Conservation (phyloP, 1,140 invertebrate species). For the Drosophila orosa region DNA sequence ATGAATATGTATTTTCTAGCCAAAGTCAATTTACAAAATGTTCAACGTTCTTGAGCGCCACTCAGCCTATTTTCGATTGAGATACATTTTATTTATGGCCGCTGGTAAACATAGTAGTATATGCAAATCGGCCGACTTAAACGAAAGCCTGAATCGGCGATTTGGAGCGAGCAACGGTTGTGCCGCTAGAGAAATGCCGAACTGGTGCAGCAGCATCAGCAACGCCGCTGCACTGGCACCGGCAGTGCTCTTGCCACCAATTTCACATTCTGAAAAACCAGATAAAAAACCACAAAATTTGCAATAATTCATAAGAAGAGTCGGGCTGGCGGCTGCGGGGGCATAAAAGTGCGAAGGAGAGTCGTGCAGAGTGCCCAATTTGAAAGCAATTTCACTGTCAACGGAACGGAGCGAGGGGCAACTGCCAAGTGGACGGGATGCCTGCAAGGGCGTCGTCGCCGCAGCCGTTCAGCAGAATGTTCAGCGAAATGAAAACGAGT, state of each 20-base stretch:
- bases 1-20: background rate
- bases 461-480: constrained; percentile 60
- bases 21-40: constrained; percentile 11
- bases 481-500: constrained; percentile 76
- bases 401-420: constrained; percentile 37
- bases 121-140: constrained; percentile 68
- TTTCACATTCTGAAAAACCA: constrained; percentile 80
- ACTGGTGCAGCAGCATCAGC: constrained; percentile 59
- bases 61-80: constrained; percentile 38
- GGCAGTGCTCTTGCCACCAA: constrained; percentile 42
- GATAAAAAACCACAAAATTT: constrained; percentile 75
- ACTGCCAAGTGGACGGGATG: constrained; percentile 25
- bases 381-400: constrained; percentile 75
- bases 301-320: constrained; percentile 78
- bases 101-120: constrained; percentile 31
- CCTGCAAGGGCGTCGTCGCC: constrained; percentile 58
- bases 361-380: constrained; percentile 65
- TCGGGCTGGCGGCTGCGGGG: constrained; percentile 5
- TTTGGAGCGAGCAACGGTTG: constrained; percentile 78
- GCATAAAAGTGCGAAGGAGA: constrained; percentile 33
- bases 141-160: constrained; percentile 69
- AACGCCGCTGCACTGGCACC: background rate
- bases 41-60: background rate
- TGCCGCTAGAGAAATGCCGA: constrained; percentile 68
- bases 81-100: constrained; percentile 32